Base-by-base conservation (phyloP, 2,888 invertebrate species). In the Nomada ruficornis region DNA sequence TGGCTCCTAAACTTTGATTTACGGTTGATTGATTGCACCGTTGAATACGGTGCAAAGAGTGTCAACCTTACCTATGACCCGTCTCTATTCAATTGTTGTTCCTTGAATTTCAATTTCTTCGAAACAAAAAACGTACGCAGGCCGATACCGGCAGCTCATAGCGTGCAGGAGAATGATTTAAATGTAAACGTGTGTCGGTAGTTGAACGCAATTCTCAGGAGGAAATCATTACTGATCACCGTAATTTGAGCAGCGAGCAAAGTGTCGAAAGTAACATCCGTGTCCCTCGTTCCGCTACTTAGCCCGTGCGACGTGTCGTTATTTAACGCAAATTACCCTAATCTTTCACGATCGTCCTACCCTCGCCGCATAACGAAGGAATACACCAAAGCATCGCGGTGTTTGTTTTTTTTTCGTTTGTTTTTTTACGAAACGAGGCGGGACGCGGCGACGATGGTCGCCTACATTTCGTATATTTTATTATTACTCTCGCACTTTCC, bases 391-490 rank as follows among this genome's bases (percentile, higher is more conserved):
- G 70, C 78, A 77, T 77, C 77, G 71, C 73, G 74, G 77, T 83
- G 82, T 87, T 86, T 86, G 87, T 85, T 88, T 85, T 5, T 29
- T 36, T 36, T 36, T 23, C 23, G 36, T 36, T 36, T 36, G 7
- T 36, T 36, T 36, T 29, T 87, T 86, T 84, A 77, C 67, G 81
- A 82, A 67, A 83, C 88, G 74, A 83, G 74, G 76, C 71, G 64
- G 73, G 73, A 69, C 78, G 80, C 64, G 85, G 79, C 81, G 80
- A 78, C 86, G 85, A 86, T 84, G 85, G 85, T 82, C 87, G 86
- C 85, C 86, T 88, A 87, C 91, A 91, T 90, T 91, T 91, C 91
- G 91, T 92, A 91, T 90, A 91, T 92, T 90, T 92, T 90, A 92
- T 92, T 92, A 91, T 92, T 91, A 91, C 91, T 89, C 90, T 89